Evolutionary conservation across 2,797 vertebrate species (phyloP).

Genomic region (Monodelphis domestica): DNA sequence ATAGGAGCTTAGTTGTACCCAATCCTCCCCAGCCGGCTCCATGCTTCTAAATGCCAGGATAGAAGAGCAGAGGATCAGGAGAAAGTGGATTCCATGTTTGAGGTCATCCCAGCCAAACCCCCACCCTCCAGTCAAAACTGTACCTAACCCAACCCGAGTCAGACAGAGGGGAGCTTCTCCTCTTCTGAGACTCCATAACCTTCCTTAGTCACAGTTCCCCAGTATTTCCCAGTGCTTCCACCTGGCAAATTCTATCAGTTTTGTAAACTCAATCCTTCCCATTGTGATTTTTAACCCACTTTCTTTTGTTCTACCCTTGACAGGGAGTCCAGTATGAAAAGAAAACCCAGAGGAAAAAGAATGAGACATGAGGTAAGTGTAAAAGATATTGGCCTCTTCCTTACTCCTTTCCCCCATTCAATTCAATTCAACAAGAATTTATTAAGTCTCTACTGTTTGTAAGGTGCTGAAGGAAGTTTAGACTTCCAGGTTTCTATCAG

Average conservation of each 20-base stretch:
- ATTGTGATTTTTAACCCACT: constrained; percentile 20
- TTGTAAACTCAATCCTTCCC: constrained; percentile 1
- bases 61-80: not conserved
- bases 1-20: not conserved
- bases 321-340: not conserved
- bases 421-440: not conserved
- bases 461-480: not conserved
- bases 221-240: not conserved
- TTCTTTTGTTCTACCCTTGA: not conserved
- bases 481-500: too few species aligned
- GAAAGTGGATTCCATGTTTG: not conserved
- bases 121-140: not conserved
- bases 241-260: not conserved
- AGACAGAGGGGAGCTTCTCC: not conserved
- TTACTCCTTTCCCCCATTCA: not conserved
- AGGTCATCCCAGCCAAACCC: not conserved
- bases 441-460: not conserved
- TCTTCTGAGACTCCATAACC: not conserved
- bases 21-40: not conserved
- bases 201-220: constrained; percentile 1
- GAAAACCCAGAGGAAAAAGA: not conserved
- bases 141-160: not conserved
- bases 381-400: not conserved
- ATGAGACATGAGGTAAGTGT: not conserved
- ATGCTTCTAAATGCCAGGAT: not conserved